A percentile compares a stretch with the other conserved stretches of the same genome.
Evolutionary conservation across 2,797 vertebrate genomes (phyloP).

Genomic region (Fundulus diaphanus): DNA sequence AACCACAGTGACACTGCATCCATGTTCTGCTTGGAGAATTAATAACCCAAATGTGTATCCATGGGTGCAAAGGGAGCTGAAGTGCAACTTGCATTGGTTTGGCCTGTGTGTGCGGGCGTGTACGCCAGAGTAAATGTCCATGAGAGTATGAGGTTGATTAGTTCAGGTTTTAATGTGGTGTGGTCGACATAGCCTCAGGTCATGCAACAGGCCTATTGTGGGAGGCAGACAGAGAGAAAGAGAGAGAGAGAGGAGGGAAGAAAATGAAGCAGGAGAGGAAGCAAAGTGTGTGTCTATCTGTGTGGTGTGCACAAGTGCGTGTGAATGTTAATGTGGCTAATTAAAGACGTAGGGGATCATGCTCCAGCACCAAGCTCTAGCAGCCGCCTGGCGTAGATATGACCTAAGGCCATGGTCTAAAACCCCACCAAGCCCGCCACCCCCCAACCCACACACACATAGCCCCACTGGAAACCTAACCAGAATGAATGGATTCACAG

Average conservation of each 20-base stretch:
- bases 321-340: slow-evolving; percentile 85
- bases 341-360: slow-evolving; percentile 82
- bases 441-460: slow-evolving; percentile 29
- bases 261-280: slow-evolving; percentile 46
- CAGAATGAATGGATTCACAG: slow-evolving; percentile 24
- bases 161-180: slow-evolving; percentile 85
- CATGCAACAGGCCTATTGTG: slow-evolving; percentile 82
- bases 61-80: slow-evolving; percentile 21
- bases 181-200: slow-evolving; percentile 84
- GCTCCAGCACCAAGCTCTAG: slow-evolving; percentile 73
- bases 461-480: slow-evolving; percentile 36
- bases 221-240: slow-evolving; percentile 52
- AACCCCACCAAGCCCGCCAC: slow-evolving; percentile 24
- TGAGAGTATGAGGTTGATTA: slow-evolving; percentile 82
- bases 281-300: slow-evolving; percentile 36
- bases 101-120: slow-evolving; percentile 33
- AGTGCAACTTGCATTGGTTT: slow-evolving; percentile 32
- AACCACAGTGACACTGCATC: slow-evolving; percentile 41
- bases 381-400: slow-evolving; percentile 77
- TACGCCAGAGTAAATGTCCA: slow-evolving; percentile 70
- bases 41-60: slow-evolving; percentile 50
- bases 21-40: slow-evolving; percentile 63
- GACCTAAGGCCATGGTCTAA: slow-evolving; percentile 79
- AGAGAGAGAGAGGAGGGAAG: slow-evolving; percentile 29
- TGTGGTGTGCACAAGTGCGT: slow-evolving; percentile 16